phyloP scores from a whole-genome alignment of 2,113 vertebrate genomes.

The Abramis brama region DNA sequence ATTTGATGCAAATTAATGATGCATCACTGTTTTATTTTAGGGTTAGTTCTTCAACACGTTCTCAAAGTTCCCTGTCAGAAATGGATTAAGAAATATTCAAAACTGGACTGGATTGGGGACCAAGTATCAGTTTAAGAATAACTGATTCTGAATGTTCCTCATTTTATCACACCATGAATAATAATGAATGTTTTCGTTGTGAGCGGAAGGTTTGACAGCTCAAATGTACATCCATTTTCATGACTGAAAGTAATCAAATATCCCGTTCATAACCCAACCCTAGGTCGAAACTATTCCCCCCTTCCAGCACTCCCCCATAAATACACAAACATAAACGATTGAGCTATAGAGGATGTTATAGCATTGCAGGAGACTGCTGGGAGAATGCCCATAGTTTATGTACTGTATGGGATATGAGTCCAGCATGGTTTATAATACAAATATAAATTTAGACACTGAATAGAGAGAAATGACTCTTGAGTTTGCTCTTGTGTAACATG shows the following conservation, averaged over 20 bases:
- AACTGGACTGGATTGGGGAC: background rate
- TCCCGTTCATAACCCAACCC: background rate
- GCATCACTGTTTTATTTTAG: constrained; percentile 50
- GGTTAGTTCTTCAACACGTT: constrained; percentile 42
- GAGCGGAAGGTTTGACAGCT: background rate
- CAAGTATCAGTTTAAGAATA: background rate
- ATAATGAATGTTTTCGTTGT: background rate
- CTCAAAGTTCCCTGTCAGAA: constrained; percentile 36
- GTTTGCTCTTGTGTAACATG: constrained; percentile 32
- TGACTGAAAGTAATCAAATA: background rate
- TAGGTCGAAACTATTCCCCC: background rate
- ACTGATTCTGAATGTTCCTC: background rate
- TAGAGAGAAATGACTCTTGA: background rate
- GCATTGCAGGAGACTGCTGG: background rate
- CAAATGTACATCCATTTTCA: background rate
- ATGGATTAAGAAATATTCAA: background rate
- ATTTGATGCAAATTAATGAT: constrained; percentile 50
- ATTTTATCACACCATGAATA: background rate
- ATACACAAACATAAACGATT: background rate
- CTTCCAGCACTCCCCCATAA: background rate
- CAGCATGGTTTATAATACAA: constrained; percentile 1
- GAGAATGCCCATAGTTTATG: constrained; percentile 10
- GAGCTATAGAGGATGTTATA: background rate
- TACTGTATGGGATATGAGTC: background rate
- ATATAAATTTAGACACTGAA: constrained; percentile 8